Conservation (phyloP, 2,888 invertebrate genomes). For the Drosophila falleni region DNA sequence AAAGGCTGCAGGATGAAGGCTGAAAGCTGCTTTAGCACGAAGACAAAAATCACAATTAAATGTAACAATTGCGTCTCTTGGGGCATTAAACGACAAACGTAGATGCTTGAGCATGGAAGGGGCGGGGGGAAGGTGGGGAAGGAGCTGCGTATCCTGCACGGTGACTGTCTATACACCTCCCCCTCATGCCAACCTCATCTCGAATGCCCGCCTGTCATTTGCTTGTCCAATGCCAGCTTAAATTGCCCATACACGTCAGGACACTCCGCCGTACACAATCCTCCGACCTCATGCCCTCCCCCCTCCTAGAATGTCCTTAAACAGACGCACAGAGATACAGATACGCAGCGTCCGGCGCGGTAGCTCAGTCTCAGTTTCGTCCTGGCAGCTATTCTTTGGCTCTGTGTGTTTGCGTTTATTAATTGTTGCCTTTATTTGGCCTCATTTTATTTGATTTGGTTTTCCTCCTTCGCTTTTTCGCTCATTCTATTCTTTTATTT, state of each 20-base stretch:
- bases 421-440: conserved; percentile 81
- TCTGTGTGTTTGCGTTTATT: conserved; percentile 75
- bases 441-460: conserved; percentile 81
- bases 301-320: conserved; percentile 46
- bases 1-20: conserved; percentile 32
- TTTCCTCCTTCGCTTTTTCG: conserved; percentile 50
- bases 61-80: conserved; percentile 80
- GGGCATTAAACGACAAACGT: conserved; percentile 71
- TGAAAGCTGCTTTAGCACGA: conserved; percentile 48
- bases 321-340: conserved; percentile 39
- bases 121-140: not conserved
- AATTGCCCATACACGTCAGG: conserved; percentile 80
- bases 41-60: conserved; percentile 80
- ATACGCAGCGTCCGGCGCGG: conserved; percentile 42
- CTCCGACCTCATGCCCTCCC: not conserved
- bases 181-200: not conserved
- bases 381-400: conserved; percentile 34
- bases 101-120: not conserved
- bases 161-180: conserved; percentile 2
- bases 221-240: conserved; percentile 80
- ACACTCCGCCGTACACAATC: conserved; percentile 46
- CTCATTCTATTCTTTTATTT: conserved; percentile 14
- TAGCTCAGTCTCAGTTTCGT: conserved; percentile 40
- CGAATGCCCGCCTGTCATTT: conserved; percentile 61
- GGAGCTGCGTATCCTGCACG: conserved; percentile 19